Percentiles rank a stretch among this genome's conserved stretches.
These are phyloP conservation scores for Lepidostoma basale DNA, from an alignment of 1,140 invertebrate genomes.

Conservation along the genomic window DNA sequence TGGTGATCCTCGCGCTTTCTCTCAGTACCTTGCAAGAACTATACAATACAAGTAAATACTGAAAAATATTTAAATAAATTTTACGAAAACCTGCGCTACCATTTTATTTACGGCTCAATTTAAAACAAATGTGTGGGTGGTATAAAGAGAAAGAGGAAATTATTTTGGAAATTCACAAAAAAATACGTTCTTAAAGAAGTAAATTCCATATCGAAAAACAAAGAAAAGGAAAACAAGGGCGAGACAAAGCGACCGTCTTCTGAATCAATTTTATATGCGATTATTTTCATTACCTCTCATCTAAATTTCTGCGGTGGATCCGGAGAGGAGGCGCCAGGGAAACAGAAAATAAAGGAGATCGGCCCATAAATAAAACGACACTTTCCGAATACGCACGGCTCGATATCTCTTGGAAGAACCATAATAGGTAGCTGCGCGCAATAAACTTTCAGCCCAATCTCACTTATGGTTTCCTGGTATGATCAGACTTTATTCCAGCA, in stretches of 20 bases:
- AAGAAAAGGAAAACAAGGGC: constrained; percentile 20
- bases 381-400: constrained; percentile 30
- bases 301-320: constrained; percentile 26
- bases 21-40: too few species aligned
- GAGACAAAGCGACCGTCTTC: constrained; percentile 12
- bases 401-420: constrained; percentile 19
- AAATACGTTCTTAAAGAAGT: background rate
- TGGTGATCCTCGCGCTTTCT: too few species aligned
- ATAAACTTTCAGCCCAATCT: constrained; percentile 32
- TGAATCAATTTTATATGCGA: constrained; percentile 38
- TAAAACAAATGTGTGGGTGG: background rate
- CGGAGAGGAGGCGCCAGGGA: constrained; percentile 16
- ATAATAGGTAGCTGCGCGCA: constrained; percentile 6
- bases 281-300: constrained; percentile 37
- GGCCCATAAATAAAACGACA: constrained; percentile 35
- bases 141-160: constrained; percentile 1
- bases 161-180: background rate
- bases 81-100: too few species aligned
- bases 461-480: background rate
- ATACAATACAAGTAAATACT: too few species aligned
- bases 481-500: background rate
- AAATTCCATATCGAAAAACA: background rate
- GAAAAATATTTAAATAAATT: too few species aligned
- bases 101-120: background rate
- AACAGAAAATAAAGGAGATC: constrained; percentile 38